Conservation (phyloP, 2,797 vertebrate genomes). For the Channallabes apus region DNA sequence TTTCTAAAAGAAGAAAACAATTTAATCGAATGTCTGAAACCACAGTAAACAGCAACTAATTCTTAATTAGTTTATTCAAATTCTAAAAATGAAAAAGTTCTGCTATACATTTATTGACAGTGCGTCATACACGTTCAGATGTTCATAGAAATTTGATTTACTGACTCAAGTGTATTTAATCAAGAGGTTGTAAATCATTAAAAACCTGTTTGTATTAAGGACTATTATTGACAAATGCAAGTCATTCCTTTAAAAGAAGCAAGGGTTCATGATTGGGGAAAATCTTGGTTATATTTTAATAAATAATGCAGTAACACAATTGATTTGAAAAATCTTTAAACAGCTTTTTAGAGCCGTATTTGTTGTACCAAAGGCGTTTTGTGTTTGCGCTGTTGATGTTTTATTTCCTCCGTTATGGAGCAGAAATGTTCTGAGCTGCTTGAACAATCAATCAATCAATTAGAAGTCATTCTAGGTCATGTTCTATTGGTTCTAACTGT, state of each 20-base stretch:
- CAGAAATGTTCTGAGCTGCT: background rate
- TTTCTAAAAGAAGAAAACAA: background rate
- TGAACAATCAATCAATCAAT: background rate
- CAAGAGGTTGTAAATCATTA: background rate
- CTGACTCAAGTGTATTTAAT: background rate
- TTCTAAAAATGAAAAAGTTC: background rate
- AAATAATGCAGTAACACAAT: conserved; percentile 3
- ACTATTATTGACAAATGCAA: background rate
- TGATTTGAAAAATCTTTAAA: background rate
- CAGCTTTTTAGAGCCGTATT: background rate
- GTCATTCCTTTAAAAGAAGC: background rate
- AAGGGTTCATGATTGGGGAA: background rate
- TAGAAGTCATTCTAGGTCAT: background rate
- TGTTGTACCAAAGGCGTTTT: background rate
- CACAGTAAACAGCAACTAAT: background rate
- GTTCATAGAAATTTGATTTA: background rate
- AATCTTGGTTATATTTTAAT: background rate
- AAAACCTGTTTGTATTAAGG: background rate
- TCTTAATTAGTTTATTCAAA: background rate
- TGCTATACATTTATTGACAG: background rate
- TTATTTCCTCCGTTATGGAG: background rate
- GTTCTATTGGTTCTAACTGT: conserved; percentile 1
- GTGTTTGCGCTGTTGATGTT: background rate
- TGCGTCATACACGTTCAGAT: background rate
- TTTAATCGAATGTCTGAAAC: background rate